phyloP scores from a whole-genome alignment of 1,140 invertebrate genomes.

The Samia ricini region DNA sequence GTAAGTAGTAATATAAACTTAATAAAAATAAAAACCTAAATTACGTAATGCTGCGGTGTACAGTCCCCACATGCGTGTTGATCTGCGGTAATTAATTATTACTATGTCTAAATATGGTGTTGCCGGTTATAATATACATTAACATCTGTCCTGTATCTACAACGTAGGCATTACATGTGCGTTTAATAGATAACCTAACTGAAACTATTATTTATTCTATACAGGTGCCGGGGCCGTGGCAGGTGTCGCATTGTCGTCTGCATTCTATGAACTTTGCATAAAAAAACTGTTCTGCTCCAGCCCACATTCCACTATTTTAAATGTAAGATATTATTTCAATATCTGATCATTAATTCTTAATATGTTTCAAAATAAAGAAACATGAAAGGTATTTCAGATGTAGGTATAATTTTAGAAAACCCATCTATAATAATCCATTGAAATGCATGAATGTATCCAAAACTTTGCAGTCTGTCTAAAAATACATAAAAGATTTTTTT shows the following conservation, averaged over 20 bases:
- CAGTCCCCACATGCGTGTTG: neutral
- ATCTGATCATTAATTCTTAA: neutral
- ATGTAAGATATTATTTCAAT: neutral
- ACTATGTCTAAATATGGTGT: neutral
- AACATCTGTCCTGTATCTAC: neutral
- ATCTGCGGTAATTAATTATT: neutral
- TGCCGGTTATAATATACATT: neutral
- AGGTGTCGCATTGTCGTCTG: conserved; percentile 66
- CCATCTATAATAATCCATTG: too few species aligned
- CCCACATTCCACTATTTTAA: conserved; percentile 23
- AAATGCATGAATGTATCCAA: too few species aligned
- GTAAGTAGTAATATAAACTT: too few species aligned
- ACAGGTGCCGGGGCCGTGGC: conserved; percentile 59
- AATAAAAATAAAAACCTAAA: neutral
- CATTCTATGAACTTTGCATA: conserved; percentile 67
- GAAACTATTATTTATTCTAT: conserved; percentile 63
- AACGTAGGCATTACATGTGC: neutral
- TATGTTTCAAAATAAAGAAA: too few species aligned
- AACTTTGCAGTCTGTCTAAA: too few species aligned
- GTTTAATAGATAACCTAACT: conserved; percentile 30
- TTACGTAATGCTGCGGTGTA: neutral
- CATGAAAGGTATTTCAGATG: too few species aligned
- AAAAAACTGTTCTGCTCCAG: conserved; percentile 49
- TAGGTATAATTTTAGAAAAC: too few species aligned
- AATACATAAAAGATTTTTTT: too few species aligned